Conservation (phyloP, 2,797 vertebrate genomes). For the Crenuchus spilurus region DNA sequence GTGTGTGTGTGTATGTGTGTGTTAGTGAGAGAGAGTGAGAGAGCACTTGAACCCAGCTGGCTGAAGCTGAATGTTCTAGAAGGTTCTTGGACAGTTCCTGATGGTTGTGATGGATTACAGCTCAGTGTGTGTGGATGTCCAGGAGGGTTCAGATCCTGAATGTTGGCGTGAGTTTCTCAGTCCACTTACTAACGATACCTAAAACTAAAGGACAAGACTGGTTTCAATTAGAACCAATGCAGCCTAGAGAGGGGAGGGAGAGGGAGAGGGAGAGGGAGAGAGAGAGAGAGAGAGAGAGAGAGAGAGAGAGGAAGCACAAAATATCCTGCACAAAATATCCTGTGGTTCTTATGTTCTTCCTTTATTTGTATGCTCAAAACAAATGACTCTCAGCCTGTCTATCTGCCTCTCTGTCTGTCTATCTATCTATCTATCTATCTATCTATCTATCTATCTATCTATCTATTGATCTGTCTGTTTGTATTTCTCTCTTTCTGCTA, state of each 20-base stretch:
- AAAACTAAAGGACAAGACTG: constrained; percentile 30
- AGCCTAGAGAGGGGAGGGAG: background rate
- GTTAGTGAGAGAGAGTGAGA: no score
- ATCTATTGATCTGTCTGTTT: no score
- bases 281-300: background rate
- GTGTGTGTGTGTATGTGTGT: no score
- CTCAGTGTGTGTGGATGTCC: background rate
- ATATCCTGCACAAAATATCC: constrained; percentile 15
- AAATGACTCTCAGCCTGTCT: background rate
- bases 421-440: no score
- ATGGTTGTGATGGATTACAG: background rate
- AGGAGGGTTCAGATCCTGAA: constrained; percentile 8
- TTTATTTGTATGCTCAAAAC: background rate
- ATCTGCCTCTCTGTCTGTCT: background rate
- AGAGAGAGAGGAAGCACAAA: background rate
- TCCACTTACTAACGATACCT: background rate
- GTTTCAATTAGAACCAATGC: constrained; percentile 44
- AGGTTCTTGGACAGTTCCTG: background rate
- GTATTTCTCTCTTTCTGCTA: no score
- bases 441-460: no score
- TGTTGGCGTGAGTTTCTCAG: constrained; percentile 36
- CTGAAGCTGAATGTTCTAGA: constrained; percentile 1
- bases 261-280: background rate
- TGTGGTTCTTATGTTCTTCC: background rate
- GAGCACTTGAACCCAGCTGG: no score